Conservation (phyloP, 1,140 invertebrate species). For the Proales similis region DNA sequence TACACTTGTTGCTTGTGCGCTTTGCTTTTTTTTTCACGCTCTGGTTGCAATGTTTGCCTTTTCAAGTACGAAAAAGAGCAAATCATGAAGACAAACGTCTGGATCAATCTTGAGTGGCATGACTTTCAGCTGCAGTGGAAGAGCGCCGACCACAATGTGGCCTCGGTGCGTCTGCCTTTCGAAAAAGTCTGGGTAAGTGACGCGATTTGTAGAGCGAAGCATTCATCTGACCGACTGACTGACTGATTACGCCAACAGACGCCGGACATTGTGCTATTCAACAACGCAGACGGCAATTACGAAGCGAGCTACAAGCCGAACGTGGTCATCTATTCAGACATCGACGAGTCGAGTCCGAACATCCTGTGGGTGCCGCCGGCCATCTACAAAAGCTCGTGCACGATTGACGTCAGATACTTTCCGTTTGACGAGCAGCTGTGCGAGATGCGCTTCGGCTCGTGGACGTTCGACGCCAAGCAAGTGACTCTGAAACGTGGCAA, state of each 20-base stretch:
- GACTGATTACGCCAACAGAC: slow-evolving; percentile 5
- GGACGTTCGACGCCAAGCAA: slow-evolving; percentile 59
- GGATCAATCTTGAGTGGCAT: slow-evolving; percentile 89
- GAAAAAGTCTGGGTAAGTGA: slow-evolving; percentile 99
- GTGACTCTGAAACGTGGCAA: slow-evolving; percentile 82
- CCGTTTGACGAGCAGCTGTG: slow-evolving; percentile 84
- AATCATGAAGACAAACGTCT: slow-evolving; percentile 98
- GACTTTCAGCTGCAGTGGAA: slow-evolving; percentile 98
- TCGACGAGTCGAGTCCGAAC: slow-evolving; percentile 55
- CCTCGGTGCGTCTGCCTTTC: slow-evolving; percentile 82
- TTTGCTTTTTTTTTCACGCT: slow-evolving; percentile 1
- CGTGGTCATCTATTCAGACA: slow-evolving; percentile 83
- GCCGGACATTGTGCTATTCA: slow-evolving; percentile 97
- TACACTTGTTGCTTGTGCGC: not conserved
- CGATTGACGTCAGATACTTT: slow-evolving; percentile 96
- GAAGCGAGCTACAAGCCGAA: slow-evolving; percentile 80
- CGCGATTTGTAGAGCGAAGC: not conserved
- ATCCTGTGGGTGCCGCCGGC: slow-evolving; percentile 96
- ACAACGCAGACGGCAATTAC: slow-evolving; percentile 64
- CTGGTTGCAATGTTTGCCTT: not conserved
- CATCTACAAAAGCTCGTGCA: slow-evolving; percentile 97
- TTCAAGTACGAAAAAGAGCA: slow-evolving; percentile 96
- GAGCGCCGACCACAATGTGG: slow-evolving; percentile 91
- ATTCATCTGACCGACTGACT: not conserved
- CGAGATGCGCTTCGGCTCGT: slow-evolving; percentile 23